Base-by-base conservation (phyloP, 2,888 invertebrate species). In the Hofmannophila pseudospretella region DNA sequence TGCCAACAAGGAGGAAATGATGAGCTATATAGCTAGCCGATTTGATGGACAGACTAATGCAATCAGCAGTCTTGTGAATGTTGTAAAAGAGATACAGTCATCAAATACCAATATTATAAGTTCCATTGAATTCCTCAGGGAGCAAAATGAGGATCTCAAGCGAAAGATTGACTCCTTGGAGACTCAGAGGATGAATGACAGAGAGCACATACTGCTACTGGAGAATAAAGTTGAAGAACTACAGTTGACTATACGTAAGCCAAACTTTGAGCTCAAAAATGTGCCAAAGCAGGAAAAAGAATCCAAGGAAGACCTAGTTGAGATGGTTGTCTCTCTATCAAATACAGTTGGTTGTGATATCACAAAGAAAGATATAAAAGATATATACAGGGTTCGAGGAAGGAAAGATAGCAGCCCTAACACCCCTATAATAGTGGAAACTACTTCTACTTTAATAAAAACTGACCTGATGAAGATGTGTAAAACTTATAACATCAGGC, bases 91-190 rank as follows among this genome's bases (percentile, higher is more conserved):
- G 7, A 7, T 20, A 7, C 20, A 20, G 7, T 20, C 20, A 13
- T 31, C 36, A 4, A 43, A 43, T 25, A 8, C 4, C 1, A 37
- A 34, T 30, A 39, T 43, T 9, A 38, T 39, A 13, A 43, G 9
- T 2, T 22, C 43, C 0, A 29, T 44, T 1, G 5, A 30, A 5
- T 40, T 36, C 20, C 32, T 44, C 0, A 23, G 38, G 2, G 9
- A 31, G 7, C 44, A 45, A 26, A 39, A 44, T 29, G 37, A 41
- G 14, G 44, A 41, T n/a, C 36, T 39, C 2, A 31, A 36, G 19
- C 22, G 30, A n/a, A 44, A 36, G 13, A 12, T 41, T 5, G 28
- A 34, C 2, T 20, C 29, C 10, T 10, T 41, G 10, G 44, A 44
- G 20, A n/a, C 1, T n/a, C 19, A 34, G n/a, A 20, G 4, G 2